Evolutionary conservation across 2,113 vertebrate species (phyloP).

Genomic region (Plotosus lineatus): DNA sequence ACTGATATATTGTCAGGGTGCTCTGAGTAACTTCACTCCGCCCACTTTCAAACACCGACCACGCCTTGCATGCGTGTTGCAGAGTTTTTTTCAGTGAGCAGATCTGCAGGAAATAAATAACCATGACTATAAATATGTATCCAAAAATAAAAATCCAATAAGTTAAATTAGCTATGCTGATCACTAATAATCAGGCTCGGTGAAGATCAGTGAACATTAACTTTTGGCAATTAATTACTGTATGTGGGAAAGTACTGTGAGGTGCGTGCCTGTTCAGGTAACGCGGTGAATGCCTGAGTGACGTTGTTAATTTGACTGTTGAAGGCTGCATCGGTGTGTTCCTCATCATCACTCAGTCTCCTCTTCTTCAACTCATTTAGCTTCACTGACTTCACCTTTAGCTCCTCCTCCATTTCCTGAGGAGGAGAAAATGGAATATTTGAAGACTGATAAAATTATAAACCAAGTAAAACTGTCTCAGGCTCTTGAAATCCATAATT

Average conservation of each 20-base stretch:
- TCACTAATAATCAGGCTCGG: not conserved
- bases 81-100: constrained; percentile 63
- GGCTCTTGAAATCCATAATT: not conserved
- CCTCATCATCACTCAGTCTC: constrained; percentile 26
- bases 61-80: constrained; percentile 63
- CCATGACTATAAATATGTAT: not conserved
- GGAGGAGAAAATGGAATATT: not conserved
- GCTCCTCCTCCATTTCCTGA: constrained; percentile 78
- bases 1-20: constrained; percentile 66
- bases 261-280: constrained; percentile 73
- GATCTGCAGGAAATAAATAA: constrained; percentile 62
- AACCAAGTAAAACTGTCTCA: not conserved
- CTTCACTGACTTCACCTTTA: constrained; percentile 67
- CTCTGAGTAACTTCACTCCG: constrained; percentile 62
- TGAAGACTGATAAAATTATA: not conserved
- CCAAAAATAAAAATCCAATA: too few species aligned
- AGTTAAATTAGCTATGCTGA: not conserved
- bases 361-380: constrained; percentile 72
- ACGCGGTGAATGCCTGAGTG: constrained; percentile 57
- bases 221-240: too few species aligned
- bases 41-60: constrained; percentile 68
- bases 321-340: constrained; percentile 19
- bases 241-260: not conserved
- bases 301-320: constrained; percentile 54
- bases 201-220: too few species aligned